phyloP scores from a whole-genome alignment of 1,140 invertebrate species.

The Caenorhabditis inopinata region DNA sequence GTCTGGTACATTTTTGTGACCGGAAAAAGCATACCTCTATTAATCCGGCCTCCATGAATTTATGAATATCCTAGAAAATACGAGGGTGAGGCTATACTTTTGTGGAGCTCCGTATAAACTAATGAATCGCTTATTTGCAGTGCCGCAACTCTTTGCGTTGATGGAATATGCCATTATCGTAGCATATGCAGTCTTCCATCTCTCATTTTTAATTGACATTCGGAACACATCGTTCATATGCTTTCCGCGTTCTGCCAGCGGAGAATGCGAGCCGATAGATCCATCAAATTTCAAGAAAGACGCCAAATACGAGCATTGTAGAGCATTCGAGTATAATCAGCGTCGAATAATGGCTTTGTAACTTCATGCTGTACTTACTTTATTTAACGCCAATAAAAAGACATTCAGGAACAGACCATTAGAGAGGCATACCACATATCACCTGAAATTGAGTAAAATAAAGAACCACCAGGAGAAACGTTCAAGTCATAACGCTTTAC shows the following conservation, averaged over 20 bases:
- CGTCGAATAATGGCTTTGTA: not conserved
- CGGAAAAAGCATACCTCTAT: no score
- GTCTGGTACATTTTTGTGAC: no score
- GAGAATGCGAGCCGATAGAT: conserved; percentile 61
- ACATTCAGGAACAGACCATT: no score
- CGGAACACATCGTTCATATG: conserved; percentile 60
- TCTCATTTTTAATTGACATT: conserved; percentile 58
- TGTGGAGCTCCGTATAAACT: no score
- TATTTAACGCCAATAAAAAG: no score
- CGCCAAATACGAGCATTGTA: conserved; percentile 62
- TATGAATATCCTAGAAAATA: no score
- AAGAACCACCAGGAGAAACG: no score
- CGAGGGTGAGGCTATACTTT: no score
- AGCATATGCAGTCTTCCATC: conserved; percentile 53
- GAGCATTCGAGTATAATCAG: conserved; percentile 54
- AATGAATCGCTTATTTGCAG: conserved; percentile 26
- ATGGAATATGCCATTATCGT: conserved; percentile 58
- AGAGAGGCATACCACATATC: no score
- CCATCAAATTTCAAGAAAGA: conserved; percentile 57
- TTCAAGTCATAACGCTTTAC: no score
- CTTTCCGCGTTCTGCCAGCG: conserved; percentile 62
- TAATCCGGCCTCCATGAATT: no score
- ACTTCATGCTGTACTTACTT: not conserved
- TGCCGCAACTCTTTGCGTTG: conserved; percentile 53
- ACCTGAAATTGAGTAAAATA: no score